These are phyloP conservation scores for Notarius lentiginosus DNA, from an alignment of 2,113 vertebrate genomes.

Conservation along the genomic window DNA sequence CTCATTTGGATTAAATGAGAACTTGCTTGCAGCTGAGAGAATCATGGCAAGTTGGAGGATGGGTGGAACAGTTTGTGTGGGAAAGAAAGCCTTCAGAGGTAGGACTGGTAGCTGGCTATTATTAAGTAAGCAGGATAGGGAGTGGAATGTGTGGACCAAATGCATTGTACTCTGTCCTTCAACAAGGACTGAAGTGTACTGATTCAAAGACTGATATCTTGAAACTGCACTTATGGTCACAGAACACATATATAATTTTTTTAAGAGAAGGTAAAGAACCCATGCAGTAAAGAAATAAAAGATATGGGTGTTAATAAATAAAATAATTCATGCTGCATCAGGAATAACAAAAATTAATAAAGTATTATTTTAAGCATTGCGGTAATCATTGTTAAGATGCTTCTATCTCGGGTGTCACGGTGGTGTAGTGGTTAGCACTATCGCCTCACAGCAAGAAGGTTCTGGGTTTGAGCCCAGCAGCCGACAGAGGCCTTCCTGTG, in stretches of 20 bases:
- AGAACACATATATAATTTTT: not conserved
- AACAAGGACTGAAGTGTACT: slow-evolving; percentile 24
- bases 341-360: not conserved
- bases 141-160: slow-evolving; percentile 24
- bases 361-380: not conserved
- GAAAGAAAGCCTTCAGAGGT: slow-evolving; percentile 38
- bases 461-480: too few species aligned
- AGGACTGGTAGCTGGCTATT: slow-evolving; percentile 33
- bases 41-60: slow-evolving; percentile 29
- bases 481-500: too few species aligned
- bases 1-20: slow-evolving; percentile 47
- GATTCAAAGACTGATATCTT: slow-evolving; percentile 25
- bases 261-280: not conserved
- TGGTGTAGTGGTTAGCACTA: too few species aligned
- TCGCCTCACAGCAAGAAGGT: too few species aligned
- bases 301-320: not conserved
- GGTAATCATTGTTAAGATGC: not conserved
- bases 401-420: too few species aligned
- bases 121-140: slow-evolving; percentile 48
- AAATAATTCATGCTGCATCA: not conserved
- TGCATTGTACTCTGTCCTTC: slow-evolving; percentile 12
- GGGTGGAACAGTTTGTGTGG: slow-evolving; percentile 40
- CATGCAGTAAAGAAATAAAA: not conserved
- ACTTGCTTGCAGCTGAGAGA: slow-evolving; percentile 34
- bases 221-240: not conserved